These are phyloP conservation scores for Drymodes brunneopygia DNA, from an alignment of 2,113 vertebrate genomes.

Conservation along the genomic window DNA sequence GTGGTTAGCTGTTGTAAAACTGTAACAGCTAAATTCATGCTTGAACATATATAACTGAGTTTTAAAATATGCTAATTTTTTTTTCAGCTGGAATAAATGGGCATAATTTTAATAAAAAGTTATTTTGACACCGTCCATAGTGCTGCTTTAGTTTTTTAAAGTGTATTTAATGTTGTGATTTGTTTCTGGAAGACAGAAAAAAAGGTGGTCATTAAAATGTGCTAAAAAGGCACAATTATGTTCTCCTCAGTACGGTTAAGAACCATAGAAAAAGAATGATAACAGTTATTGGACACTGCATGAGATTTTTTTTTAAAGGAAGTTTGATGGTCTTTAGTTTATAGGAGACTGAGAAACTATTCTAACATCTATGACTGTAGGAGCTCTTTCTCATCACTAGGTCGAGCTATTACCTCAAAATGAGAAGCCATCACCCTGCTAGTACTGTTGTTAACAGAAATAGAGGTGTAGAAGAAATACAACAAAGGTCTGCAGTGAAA, in stretches of 20 bases:
- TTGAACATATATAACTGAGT: background rate
- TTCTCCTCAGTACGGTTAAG: background rate
- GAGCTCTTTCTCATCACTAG: slow-evolving; percentile 43
- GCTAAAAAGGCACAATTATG: background rate
- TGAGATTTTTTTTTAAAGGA: background rate
- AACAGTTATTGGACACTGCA: background rate
- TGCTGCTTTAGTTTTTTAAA: background rate
- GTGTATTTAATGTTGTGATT: background rate
- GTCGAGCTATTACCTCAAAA: slow-evolving; percentile 42
- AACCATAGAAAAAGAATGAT: background rate
- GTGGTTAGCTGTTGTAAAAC: background rate
- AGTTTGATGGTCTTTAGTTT: background rate
- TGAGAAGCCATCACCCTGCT: background rate
- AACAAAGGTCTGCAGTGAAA: background rate
- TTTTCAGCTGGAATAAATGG: background rate
- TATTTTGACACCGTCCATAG: background rate
- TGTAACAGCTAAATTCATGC: background rate
- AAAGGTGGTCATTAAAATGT: background rate
- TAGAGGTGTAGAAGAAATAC: background rate
- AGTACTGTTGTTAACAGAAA: background rate
- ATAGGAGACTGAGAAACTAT: background rate
- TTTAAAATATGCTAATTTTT: background rate
- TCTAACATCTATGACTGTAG: background rate
- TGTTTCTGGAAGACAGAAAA: background rate
- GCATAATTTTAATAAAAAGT: background rate